Base-by-base conservation (phyloP, 2,113 vertebrate genomes). In the Oxygymnocypris stewartii region DNA sequence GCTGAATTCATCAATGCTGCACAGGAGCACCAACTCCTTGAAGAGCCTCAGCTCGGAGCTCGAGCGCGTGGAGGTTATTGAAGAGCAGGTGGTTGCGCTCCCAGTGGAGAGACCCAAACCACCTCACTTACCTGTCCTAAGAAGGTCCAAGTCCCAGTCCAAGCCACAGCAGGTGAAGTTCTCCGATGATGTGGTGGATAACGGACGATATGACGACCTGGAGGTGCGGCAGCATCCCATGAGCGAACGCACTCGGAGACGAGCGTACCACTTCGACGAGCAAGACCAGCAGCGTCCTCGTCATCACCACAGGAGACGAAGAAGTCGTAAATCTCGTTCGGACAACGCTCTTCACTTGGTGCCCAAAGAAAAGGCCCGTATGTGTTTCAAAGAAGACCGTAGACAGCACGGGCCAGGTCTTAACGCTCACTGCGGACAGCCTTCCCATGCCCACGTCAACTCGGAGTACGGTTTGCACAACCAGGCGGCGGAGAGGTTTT, bases 151-250 rank as follows among this genome's bases (percentile, higher is more conserved):
- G 89, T 99, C 98, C 4, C 98, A 99, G 79, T 97, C 97, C 13
- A 94, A 96, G 85, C 96, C 96, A 0, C 97, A 98, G 89, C 97
- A 99, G 92, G 97, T 99, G 11, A 99, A 98, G 90, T 99, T 99
- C 90, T 99, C 98, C 0, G 97, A 99, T 44, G 98, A 99, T 0
- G 97, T 99, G 28, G 95, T 98, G 6, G 97, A 99, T 92, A 96
- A 97, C 2, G 95, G 97, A 13, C 95, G 93, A 85, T 97, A 97
- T 0, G 94, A 96, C 6, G 94, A 95, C 3, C 71, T 96, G 1
- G 96, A 96, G 74, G 92, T 97, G 51, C 96, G 97, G 5, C 98
- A 96, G 84, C 96, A 97, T 4, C 98, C 98, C 0, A 97, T 99
- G 98, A 99, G 98, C 5, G 98, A 99, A 89, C 93, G 97, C 91